Evolutionary conservation across 2,113 vertebrate genomes (phyloP).

Genomic region (Ceuthmochares aereus): DNA sequence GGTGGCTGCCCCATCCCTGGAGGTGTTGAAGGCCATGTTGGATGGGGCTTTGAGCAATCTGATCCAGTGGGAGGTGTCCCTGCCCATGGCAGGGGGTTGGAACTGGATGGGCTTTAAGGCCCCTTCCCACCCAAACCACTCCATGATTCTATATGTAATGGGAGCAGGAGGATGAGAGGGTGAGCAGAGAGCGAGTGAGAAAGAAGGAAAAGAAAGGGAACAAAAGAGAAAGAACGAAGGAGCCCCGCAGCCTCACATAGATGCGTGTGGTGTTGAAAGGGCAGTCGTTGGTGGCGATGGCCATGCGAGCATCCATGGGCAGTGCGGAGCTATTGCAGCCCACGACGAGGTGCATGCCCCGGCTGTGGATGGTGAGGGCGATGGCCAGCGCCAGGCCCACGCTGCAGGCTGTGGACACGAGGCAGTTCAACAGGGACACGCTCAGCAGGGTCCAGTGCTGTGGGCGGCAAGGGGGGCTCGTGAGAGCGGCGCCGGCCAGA

Average conservation of each 20-base stretch:
- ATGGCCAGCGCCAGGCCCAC: conserved; percentile 85
- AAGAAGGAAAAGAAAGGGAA: not conserved
- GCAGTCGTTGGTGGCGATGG: conserved; percentile 78
- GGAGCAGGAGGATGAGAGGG: too few species aligned
- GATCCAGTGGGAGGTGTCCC: too few species aligned
- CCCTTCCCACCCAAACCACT: too few species aligned
- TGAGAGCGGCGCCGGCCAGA: not conserved
- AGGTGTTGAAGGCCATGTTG: too few species aligned
- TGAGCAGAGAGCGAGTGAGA: too few species aligned
- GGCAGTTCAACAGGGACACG: conserved; percentile 79
- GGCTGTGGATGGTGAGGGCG: conserved; percentile 80
- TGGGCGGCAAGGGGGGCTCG: not conserved
- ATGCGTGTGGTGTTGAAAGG: conserved; percentile 93
- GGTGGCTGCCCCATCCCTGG: too few species aligned
- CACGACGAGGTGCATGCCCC: conserved; percentile 79
- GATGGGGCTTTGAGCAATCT: too few species aligned
- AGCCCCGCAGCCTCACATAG: conserved; percentile 81
- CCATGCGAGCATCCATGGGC: conserved; percentile 75
- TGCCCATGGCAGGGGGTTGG: too few species aligned
- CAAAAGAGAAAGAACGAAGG: too few species aligned
- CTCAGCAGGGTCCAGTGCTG: conserved; percentile 87
- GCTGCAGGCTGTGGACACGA: conserved; percentile 86
- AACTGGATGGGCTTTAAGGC: too few species aligned
- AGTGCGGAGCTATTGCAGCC: conserved; percentile 85
- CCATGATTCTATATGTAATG: too few species aligned